Conservation (phyloP, 2,113 vertebrate species). For the Loxodonta africana region DNA sequence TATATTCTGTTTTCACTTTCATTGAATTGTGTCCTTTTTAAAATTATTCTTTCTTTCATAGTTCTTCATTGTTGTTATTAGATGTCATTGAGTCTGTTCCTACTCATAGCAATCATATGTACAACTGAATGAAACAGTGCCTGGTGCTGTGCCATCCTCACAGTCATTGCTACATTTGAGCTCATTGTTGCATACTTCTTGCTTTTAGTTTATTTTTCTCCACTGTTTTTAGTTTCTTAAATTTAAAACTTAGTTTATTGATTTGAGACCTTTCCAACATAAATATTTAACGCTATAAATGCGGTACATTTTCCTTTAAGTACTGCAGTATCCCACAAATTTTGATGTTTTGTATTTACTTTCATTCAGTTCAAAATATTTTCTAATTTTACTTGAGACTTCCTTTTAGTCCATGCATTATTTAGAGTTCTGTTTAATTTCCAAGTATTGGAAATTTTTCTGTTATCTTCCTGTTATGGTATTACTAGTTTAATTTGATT, state of each 20-base stretch:
- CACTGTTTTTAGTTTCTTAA: background rate
- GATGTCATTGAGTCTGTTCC: no score
- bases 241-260: background rate
- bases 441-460: background rate
- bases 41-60: background rate
- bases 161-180: no score
- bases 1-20: background rate
- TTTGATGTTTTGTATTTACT: background rate
- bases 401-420: background rate
- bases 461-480: background rate
- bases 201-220: background rate
- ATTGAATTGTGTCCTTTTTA: background rate
- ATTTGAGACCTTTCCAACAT: background rate
- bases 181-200: background rate
- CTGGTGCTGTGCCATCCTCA: no score
- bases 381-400: background rate
- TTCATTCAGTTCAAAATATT: background rate
- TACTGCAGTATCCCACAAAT: background rate
- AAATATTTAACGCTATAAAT: background rate
- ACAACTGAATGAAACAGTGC: no score
- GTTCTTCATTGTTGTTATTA: background rate
- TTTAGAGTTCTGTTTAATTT: constrained; percentile 43
- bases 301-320: background rate
- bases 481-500: background rate
- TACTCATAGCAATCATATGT: no score